Conservation (phyloP, 2,888 invertebrate genomes). For the Isoperla grammatica region DNA sequence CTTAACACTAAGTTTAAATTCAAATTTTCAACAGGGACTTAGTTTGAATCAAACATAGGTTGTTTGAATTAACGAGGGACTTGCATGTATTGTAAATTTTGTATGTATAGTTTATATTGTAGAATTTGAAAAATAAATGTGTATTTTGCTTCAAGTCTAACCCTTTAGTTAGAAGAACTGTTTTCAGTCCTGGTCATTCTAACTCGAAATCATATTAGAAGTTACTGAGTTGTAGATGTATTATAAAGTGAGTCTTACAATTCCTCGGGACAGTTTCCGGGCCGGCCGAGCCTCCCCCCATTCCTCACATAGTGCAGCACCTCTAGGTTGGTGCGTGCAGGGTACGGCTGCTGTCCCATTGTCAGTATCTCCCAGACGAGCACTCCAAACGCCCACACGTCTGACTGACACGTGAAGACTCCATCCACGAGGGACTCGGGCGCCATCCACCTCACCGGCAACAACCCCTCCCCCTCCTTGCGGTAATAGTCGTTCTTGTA, state of each 20-base stretch:
- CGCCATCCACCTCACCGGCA: conserved; percentile 98
- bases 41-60: too few relatives aligned
- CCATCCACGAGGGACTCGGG: conserved; percentile 95
- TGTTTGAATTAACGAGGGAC: too few relatives aligned
- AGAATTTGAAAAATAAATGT: too few relatives aligned
- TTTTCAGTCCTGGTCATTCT: too few relatives aligned
- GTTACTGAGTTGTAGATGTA: too few relatives aligned
- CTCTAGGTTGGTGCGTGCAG: conserved; percentile 85
- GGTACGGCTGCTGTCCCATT: conserved; percentile 94
- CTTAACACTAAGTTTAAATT: too few relatives aligned
- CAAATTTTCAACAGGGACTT: too few relatives aligned
- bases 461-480: conserved; percentile 68
- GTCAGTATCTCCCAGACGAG: conserved; percentile 97
- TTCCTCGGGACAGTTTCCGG: conserved; percentile 75
- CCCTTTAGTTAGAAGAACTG: too few relatives aligned
- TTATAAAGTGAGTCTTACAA: conserved; percentile 52
- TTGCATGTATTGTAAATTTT: too few relatives aligned
- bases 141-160: too few relatives aligned
- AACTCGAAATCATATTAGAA: too few relatives aligned
- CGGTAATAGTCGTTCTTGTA: conserved; percentile 97
- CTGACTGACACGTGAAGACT: conserved; percentile 93
- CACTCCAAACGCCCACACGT: conserved; percentile 94
- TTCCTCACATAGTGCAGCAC: conserved; percentile 84
- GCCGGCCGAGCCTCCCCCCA: conserved; percentile 78
- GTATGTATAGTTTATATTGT: too few relatives aligned